Evolutionary conservation across 2,888 invertebrate species (phyloP), one percentile per base, ranked within the genome.

Genomic region (Spodoptera exigua): DNA sequence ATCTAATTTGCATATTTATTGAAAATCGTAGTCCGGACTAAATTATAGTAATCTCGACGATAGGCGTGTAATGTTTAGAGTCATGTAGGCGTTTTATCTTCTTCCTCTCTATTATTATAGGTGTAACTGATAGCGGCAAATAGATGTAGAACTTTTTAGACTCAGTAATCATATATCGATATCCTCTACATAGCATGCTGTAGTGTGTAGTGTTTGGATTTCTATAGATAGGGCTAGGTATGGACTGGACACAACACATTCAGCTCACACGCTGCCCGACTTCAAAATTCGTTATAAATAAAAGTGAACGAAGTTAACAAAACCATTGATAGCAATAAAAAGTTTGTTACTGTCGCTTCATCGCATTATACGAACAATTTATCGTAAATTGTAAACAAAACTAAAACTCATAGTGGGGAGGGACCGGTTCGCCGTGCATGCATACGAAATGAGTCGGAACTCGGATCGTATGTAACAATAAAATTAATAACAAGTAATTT

Each of bases 131-230:
- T 85, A 85, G 82, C 81, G 86, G 84, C 85, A 79, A 83, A 75
- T 82, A 85, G 72, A 52, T 73, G 53, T 77, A 80, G 78, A 37
- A 63, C 60, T 78, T 79, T 69, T 69, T 84, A 85, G 83, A 60
- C 67, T 83, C 83, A 82, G 75, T 81, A 74, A 78, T 76, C 57
- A 66, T 72, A 78, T 74, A 73, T 73, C 61, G 68, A 81, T 81
- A 83, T 82, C 81, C 80, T 86, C 85, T 85, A 83, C 74, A 69
- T 88, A 89, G 89, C 83, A 87, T 88, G 86, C 65, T 81, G 80
- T 89, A 89, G 87, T 74, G 79, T 69, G 78, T 90, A 90, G 89
- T 65, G 77, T 88, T 90, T 88, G 84, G 71, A 89, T 88, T 90
- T 89, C 77, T 74, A 82, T 91, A 91, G 89, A 80, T 91, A 91